phyloP scores from a whole-genome alignment of 2,113 vertebrate genomes.

The Colius striatus region DNA sequence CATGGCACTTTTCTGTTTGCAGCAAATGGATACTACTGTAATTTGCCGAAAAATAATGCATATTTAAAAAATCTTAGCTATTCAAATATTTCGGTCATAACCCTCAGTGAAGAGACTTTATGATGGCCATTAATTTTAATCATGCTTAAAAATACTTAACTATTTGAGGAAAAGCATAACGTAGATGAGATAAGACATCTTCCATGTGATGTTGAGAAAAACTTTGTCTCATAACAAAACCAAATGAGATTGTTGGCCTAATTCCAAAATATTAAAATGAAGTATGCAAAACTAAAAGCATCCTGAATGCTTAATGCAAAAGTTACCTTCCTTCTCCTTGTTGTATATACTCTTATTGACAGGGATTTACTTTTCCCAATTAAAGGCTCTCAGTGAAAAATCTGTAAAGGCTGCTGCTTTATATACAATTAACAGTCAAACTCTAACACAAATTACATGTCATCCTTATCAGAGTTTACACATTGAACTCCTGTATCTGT shows the following conservation, averaged over 20 bases:
- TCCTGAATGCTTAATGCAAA: background rate
- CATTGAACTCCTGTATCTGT: constrained; percentile 82
- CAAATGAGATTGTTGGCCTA: background rate
- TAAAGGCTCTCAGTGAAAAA: constrained; percentile 58
- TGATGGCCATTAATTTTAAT: background rate
- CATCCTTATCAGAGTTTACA: constrained; percentile 83
- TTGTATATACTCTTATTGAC: constrained; percentile 43
- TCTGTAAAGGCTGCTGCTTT: constrained; percentile 69
- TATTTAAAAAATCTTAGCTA: background rate
- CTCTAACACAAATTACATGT: constrained; percentile 80
- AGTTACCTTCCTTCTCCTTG: background rate
- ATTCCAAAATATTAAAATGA: background rate
- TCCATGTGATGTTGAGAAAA: background rate
- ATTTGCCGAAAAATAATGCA: background rate
- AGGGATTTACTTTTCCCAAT: constrained; percentile 52
- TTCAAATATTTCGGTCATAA: background rate
- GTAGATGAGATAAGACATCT: background rate
- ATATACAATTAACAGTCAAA: constrained; percentile 80
- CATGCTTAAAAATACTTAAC: background rate
- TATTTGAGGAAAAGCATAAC: background rate
- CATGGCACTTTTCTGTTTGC: background rate
- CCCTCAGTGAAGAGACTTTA: background rate
- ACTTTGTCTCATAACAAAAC: background rate
- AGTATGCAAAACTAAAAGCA: background rate
- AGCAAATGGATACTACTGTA: background rate